Evolutionary conservation across 2,113 vertebrate genomes (phyloP).

Genomic region (Dicerorhinus sumatrensis): DNA sequence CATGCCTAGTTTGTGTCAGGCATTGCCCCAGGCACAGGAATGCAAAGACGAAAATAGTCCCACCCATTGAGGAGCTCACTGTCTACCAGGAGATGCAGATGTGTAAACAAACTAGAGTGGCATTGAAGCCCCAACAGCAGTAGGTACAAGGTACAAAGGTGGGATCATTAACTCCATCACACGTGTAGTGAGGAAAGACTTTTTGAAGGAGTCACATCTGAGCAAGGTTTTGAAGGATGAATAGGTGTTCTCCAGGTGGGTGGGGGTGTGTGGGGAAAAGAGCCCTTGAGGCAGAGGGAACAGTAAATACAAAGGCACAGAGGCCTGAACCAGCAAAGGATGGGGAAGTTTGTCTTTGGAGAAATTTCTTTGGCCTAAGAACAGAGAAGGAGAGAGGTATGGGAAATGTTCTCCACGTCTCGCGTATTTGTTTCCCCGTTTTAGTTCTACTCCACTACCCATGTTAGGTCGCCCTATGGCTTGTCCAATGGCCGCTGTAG

Average conservation of each 20-base stretch:
- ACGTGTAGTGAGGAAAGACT: neutral
- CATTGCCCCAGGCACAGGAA: neutral
- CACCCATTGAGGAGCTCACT: neutral
- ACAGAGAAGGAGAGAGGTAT: neutral
- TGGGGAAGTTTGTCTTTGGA: neutral
- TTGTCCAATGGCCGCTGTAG: neutral
- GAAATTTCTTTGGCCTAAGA: neutral
- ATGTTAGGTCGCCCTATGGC: no score
- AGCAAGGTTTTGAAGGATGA: neutral
- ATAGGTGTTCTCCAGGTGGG: neutral
- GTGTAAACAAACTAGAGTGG: no score
- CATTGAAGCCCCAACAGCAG: neutral
- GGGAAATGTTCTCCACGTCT: neutral
- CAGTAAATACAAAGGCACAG: no score
- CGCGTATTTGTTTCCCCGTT: neutral
- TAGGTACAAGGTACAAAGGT: neutral
- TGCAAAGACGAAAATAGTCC: neutral
- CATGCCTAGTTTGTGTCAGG: neutral
- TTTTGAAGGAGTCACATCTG: neutral
- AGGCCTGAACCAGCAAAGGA: neutral
- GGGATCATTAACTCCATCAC: neutral
- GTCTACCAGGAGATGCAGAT: neutral
- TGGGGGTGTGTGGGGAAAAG: neutral
- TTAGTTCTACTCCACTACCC: neutral
- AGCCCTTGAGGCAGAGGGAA: neutral